Evolutionary conservation across 2,888 invertebrate genomes (phyloP), one percentile per base, ranked within the genome.

Genomic region (Acleris emargana): DNA sequence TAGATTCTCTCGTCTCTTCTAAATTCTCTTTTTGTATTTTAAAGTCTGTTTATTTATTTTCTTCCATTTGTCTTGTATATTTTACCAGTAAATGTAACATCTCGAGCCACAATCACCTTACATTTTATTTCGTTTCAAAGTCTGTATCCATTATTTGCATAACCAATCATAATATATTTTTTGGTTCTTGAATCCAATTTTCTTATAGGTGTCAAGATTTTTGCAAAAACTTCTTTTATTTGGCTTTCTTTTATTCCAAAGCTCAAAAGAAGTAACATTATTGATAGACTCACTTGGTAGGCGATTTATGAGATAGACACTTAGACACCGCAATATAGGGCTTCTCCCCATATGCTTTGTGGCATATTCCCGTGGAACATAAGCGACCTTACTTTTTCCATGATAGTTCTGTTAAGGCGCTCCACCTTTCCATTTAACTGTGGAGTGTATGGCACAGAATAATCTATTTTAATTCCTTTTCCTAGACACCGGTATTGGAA

Each of bases 301-400:
- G 11, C 53, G 42, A 38, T 42, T 54, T 54, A 54, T 18, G 11
- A 54, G 53, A 54, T 42, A 54, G 0, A 54, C 38, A 17, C 5
- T 42, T 42, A 54, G 0, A 54, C 38, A 17, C 5, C 53, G 38
- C 38, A 54, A 38, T 54, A 54, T 5, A 54, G 38, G 6, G 53
- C 53, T 54, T 54, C 53, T 54, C 53, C 53, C 53, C 42, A 54
- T 20, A 20, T 54, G 17, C 42, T 38, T 54, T 54, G 32, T 5
- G 53, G 9, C 32, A 54, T 18, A 11, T 38, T 38, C 2, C 38
- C 38, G 18, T 38, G 38, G 17, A 18, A 53, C 11, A 42, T 13
- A 11, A 42, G 16, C 5, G 42, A 42, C 13, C 42, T 42, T 4
- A 16, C 16, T 42, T 32, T 53, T 38, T 53, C 38, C 7, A 32